These are phyloP conservation scores for Aphelinus certus DNA, from an alignment of 1,140 invertebrate genomes.

Conservation along the genomic window DNA sequence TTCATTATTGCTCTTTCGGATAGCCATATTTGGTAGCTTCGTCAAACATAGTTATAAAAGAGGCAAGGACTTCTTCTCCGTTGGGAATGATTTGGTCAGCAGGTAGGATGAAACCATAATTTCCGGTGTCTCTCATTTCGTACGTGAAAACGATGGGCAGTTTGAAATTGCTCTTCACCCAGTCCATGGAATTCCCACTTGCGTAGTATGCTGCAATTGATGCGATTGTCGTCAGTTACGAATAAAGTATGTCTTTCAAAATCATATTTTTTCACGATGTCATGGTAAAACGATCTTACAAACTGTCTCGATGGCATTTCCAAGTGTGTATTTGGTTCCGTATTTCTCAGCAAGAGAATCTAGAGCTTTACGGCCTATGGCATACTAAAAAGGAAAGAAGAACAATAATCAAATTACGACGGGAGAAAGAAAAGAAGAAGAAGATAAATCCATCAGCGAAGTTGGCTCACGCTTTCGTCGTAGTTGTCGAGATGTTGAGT, in stretches of 20 bases:
- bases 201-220: no score
- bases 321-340: conserved; percentile 71
- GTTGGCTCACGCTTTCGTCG: conserved; percentile 67
- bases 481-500: conserved; percentile 70
- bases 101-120: conserved; percentile 81
- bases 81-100: conserved; percentile 76
- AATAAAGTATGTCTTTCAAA: conserved; percentile 34
- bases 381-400: conserved; percentile 48
- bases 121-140: conserved; percentile 75
- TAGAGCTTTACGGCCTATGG: conserved; percentile 70
- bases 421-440: conserved; percentile 18
- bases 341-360: conserved; percentile 68
- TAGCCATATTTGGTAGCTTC: conserved; percentile 59
- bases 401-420: neutral
- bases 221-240: conserved; percentile 62
- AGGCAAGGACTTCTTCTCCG: conserved; percentile 74
- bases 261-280: neutral
- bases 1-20: conserved; percentile 9
- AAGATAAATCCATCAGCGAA: no score
- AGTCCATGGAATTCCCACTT: conserved; percentile 75
- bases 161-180: conserved; percentile 72
- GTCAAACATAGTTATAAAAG: conserved; percentile 68
- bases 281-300: conserved; percentile 63
- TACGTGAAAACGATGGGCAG: conserved; percentile 76
- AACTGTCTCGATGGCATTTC: conserved; percentile 67